Base-by-base conservation (phyloP, 2,888 invertebrate genomes). In the Ophion ellenae region DNA sequence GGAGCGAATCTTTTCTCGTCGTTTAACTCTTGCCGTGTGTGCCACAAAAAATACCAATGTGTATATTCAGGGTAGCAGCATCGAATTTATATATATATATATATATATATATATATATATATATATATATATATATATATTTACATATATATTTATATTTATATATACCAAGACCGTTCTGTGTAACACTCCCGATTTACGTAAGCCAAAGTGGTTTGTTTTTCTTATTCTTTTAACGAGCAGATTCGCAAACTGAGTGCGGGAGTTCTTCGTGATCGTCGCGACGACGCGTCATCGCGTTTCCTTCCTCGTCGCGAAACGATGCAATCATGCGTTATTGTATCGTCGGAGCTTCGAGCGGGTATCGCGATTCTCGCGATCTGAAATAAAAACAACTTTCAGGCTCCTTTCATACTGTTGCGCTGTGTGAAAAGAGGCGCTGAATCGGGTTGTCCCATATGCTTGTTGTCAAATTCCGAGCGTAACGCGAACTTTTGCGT, bases 141-240 rank as follows among this genome's bases (percentile, higher is more conserved):
- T 53, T 20, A n/a, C 32, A 24, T 63, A 79, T 24, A 32, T 24
- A 53, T 1, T 11, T 17, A 14, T 53, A 5, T 53, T 3, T 53
- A 53, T 53, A 53, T 53, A 14, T 53, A 53, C 3, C 2, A 53
- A 5, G 53, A 5, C 53, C 17, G 17, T 47, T 47, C 47, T 14
- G 47, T 61, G 74, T 63, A 83, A 79, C 74, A 36, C 66, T 71
- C 79, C 66, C 71, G 79, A 85, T 85, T 85, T 85, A 85, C 85
- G 85, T 85, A 85, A 85, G 57, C 20, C 40, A 79, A 83, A 80
- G 79, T 76, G 70, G 20, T 80, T 59, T 61, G 11, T 61, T 71
- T 61, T 71, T 69, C 57, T 78, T 69, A 20, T 69, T 76, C 66
- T 57, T 57, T 53, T 57, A 36, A 10, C 73, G 63, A 77, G 63